Conservation (phyloP, 2,797 vertebrate species). For the Anguilla obscura region DNA sequence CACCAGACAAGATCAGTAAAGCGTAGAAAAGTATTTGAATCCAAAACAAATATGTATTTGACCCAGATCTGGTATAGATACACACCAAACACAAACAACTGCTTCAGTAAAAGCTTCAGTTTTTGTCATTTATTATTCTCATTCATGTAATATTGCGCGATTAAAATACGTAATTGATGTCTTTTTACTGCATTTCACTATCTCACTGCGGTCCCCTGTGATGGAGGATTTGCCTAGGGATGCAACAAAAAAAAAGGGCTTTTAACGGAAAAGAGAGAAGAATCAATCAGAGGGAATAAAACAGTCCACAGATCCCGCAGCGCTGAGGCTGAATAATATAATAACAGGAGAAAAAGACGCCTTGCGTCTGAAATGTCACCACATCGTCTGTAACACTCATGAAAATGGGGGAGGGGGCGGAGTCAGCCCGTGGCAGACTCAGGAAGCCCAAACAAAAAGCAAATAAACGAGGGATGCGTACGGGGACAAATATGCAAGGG, state of each 20-base stretch:
- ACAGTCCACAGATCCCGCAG: neutral
- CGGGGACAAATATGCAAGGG: neutral
- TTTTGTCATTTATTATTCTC: neutral
- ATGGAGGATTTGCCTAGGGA: neutral
- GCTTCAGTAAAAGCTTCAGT: neutral
- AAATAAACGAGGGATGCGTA: neutral
- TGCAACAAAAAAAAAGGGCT: neutral
- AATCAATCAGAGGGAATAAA: constrained; percentile 27
- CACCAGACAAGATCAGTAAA: too few relatives aligned
- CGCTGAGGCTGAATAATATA: neutral
- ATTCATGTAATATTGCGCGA: neutral
- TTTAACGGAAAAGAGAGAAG: constrained; percentile 27
- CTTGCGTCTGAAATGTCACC: neutral
- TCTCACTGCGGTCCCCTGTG: neutral
- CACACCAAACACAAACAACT: neutral
- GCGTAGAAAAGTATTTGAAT: too few relatives aligned
- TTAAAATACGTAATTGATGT: neutral
- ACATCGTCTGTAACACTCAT: neutral
- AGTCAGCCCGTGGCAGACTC: neutral
- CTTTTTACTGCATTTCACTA: constrained; percentile 4
- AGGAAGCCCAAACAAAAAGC: neutral
- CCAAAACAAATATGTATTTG: too few relatives aligned
- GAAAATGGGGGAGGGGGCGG: neutral
- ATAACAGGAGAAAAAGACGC: neutral
- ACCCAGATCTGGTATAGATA: neutral